A percentile compares a stretch with the other conserved stretches of the same genome.
phyloP scores from a whole-genome alignment of 2,888 invertebrate genomes.

The Balanococcus diminutus region DNA sequence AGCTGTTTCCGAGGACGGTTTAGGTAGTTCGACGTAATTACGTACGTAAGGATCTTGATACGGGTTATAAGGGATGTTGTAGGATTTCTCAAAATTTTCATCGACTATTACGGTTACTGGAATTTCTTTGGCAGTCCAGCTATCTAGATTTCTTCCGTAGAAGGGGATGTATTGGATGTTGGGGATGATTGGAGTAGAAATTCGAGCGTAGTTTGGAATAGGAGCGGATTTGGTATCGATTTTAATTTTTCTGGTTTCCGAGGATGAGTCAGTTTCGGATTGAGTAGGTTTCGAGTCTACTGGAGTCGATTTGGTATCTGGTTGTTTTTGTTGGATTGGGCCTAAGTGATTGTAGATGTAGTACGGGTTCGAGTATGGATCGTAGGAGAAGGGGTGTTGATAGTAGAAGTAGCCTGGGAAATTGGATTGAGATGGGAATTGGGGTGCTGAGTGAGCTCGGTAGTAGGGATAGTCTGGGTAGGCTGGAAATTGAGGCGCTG shows the following conservation, averaged over 20 bases:
- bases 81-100: constrained; percentile 1
- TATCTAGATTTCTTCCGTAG: not conserved
- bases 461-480: not conserved
- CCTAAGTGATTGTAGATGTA: not conserved
- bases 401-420: not conserved
- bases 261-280: not conserved
- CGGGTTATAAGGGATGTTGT: not conserved
- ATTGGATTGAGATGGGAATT: not conserved
- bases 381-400: not conserved
- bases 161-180: not conserved
- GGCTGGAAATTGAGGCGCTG: not conserved
- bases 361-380: not conserved
- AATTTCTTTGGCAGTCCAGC: constrained; percentile 22
- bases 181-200: not conserved
- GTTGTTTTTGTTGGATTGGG: not conserved
- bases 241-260: not conserved
- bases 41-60: constrained; percentile 10
- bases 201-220: not conserved
- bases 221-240: not conserved
- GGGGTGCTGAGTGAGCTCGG: not conserved
- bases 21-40: not conserved
- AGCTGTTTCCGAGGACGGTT: not conserved
- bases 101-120: not conserved
- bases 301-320: not conserved
- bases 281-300: not conserved